Evolutionary conservation across 2,113 vertebrate genomes (phyloP).

Genomic region (Arothron firmamentum): DNA sequence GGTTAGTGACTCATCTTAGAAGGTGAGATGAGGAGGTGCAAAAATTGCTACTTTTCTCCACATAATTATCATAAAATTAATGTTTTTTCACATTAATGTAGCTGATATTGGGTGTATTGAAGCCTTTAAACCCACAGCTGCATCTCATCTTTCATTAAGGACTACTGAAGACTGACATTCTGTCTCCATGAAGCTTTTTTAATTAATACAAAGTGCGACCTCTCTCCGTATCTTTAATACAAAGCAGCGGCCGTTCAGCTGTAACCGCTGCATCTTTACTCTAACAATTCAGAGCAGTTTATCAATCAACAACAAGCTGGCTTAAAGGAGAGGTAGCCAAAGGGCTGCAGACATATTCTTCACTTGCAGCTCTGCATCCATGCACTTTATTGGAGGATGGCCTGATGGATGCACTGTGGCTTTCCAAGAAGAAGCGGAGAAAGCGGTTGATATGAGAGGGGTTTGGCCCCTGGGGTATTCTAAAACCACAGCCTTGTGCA

Average conservation of each 20-base stretch:
- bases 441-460: constrained; percentile 15
- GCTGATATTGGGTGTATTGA: not conserved
- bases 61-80: no score
- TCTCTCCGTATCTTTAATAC: not conserved
- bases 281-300: constrained; percentile 31
- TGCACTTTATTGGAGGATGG: constrained; percentile 29
- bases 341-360: constrained; percentile 48
- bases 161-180: constrained; percentile 6
- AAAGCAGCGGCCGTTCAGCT: constrained; percentile 5
- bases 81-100: not conserved
- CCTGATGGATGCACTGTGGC: constrained; percentile 43
- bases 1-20: no score
- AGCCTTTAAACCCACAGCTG: not conserved
- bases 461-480: constrained; percentile 38
- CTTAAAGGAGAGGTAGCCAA: constrained; percentile 56
- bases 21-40: no score
- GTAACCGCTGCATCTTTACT: constrained; percentile 21
- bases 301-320: constrained; percentile 58
- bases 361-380: constrained; percentile 23
- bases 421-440: constrained; percentile 1
- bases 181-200: constrained; percentile 9
- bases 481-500: constrained; percentile 47
- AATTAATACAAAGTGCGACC: constrained; percentile 18
- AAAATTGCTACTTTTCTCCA: no score
- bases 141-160: not conserved